These are phyloP conservation scores for Eulimnadia texana DNA, from an alignment of 1,140 invertebrate genomes.

Conservation along the genomic window DNA sequence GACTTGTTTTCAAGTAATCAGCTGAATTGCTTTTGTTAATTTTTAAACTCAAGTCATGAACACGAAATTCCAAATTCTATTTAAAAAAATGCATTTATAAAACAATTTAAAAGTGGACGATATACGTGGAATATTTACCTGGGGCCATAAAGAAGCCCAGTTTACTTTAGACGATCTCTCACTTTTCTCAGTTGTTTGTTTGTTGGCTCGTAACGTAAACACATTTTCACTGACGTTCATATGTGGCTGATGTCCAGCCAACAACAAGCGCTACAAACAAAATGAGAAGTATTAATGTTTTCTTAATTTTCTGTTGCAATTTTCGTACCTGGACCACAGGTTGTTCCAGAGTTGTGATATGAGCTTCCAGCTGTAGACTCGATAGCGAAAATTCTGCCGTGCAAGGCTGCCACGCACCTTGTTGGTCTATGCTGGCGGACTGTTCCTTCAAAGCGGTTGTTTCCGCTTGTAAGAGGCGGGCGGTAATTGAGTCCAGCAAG, in stretches of 20 bases:
- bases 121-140: background rate
- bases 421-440: background rate
- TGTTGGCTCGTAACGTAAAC: too few species aligned
- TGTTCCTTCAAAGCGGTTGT: constrained; percentile 15
- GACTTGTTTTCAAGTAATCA: background rate
- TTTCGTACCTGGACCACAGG: constrained; percentile 15
- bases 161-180: too few species aligned
- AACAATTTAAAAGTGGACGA: background rate
- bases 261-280: background rate
- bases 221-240: background rate
- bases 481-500: constrained; percentile 21
- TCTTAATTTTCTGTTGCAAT: constrained; percentile 5
- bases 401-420: background rate
- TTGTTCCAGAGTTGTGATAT: constrained; percentile 15
- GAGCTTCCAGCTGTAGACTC: background rate
- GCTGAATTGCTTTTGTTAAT: background rate
- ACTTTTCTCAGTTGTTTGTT: too few species aligned
- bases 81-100: background rate
- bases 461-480: constrained; percentile 34
- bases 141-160: background rate
- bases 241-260: background rate
- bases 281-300: constrained; percentile 10
- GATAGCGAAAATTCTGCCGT: background rate
- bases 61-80: background rate
- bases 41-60: background rate